Evolutionary conservation across 2,797 vertebrate genomes (phyloP).

Genomic region (Chelonia mydas): DNA sequence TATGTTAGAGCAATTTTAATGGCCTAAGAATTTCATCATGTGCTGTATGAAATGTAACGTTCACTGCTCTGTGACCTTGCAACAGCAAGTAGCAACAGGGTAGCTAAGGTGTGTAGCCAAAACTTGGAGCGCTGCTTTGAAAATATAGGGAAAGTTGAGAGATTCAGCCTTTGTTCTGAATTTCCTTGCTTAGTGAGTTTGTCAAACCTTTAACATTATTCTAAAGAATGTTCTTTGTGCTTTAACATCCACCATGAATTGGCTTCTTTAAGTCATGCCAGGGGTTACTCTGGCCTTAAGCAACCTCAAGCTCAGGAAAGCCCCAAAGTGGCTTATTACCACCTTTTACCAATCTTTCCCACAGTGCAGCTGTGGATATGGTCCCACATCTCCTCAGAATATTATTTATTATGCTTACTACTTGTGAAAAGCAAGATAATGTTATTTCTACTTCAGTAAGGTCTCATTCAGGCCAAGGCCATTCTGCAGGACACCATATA

Average conservation of each 20-base stretch:
- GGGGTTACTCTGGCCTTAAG: background rate
- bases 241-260: background rate
- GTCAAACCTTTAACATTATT: background rate
- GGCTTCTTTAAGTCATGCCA: background rate
- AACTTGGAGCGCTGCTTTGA: background rate
- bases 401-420: background rate
- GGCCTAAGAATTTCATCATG: background rate
- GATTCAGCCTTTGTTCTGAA: background rate
- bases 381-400: background rate
- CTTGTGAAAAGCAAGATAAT: background rate
- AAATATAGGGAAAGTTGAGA: background rate
- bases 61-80: background rate
- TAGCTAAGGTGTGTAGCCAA: background rate
- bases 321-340: fast-evolving
- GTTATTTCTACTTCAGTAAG: background rate
- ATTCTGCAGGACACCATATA: background rate
- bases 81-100: background rate
- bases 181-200: background rate
- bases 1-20: background rate
- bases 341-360: background rate
- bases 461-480: background rate
- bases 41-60: background rate
- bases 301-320: fast-evolving
- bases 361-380: background rate
- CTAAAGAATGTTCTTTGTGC: background rate